Evolutionary conservation across 2,113 vertebrate genomes (phyloP).

Genomic region (Synchiropus splendidus): DNA sequence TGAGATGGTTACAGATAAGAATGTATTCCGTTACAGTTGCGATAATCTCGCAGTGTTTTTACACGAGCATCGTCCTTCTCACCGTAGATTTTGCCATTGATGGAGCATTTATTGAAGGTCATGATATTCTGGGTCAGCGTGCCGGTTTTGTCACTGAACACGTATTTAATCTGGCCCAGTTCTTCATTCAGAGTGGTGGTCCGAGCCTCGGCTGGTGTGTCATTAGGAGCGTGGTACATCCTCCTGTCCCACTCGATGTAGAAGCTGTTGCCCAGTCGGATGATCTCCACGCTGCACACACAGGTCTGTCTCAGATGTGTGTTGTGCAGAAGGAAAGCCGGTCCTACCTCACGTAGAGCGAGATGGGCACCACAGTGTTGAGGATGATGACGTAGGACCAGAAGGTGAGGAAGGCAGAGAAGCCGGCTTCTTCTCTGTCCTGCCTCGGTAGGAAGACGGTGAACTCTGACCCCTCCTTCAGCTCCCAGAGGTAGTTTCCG

Average conservation of each 20-base stretch:
- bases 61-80: too few relatives aligned
- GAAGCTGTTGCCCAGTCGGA: constrained; percentile 91
- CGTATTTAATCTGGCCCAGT: constrained; percentile 90
- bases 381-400: constrained; percentile 98
- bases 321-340: too few relatives aligned
- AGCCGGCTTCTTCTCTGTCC: constrained; percentile 51
- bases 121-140: constrained; percentile 97
- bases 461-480: constrained; percentile 73
- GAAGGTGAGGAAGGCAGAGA: constrained; percentile 80
- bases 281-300: constrained; percentile 83
- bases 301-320: background rate
- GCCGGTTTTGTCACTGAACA: constrained; percentile 97
- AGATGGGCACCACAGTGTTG: constrained; percentile 96
- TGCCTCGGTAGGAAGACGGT: constrained; percentile 77
- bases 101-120: constrained; percentile 92
- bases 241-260: constrained; percentile 95
- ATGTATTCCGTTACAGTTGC: too few relatives aligned
- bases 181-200: constrained; percentile 96
- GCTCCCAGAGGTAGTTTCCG: constrained; percentile 84
- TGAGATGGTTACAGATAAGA: too few relatives aligned
- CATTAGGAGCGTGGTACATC: constrained; percentile 76
- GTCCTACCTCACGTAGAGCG: constrained; percentile 85
- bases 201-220: constrained; percentile 79
- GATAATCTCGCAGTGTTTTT: too few relatives aligned
- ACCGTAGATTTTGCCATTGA: constrained; percentile 84